A percentile compares a stretch with the other conserved stretches of the same genome.
These are phyloP conservation scores for Dolichotis patagonum DNA, from an alignment of 2,113 vertebrate genomes.

Conservation along the genomic window DNA sequence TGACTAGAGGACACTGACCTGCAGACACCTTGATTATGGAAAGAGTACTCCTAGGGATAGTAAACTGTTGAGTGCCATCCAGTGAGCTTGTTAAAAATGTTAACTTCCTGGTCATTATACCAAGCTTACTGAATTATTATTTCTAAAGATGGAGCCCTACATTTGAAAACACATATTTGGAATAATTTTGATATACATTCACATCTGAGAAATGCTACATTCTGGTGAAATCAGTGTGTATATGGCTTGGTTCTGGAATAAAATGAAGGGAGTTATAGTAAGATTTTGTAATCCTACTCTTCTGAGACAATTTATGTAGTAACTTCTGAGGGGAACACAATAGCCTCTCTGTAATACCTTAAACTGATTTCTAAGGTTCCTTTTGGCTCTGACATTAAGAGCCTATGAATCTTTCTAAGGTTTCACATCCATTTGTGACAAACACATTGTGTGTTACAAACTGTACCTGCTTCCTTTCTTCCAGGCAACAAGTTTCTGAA, in stretches of 20 bases:
- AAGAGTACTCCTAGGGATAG: neutral
- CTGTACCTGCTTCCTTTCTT: slow-evolving; percentile 51
- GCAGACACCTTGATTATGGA: slow-evolving; percentile 43
- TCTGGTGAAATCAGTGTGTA: slow-evolving; percentile 52
- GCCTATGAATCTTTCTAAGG: neutral
- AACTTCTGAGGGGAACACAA: slow-evolving; percentile 55
- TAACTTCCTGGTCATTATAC: neutral
- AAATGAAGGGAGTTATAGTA: slow-evolving; percentile 40
- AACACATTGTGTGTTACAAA: slow-evolving; percentile 23
- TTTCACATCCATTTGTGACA: slow-evolving; percentile 40
- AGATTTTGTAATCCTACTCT: slow-evolving; percentile 62
- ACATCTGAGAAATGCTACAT: neutral
- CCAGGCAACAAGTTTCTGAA: slow-evolving; percentile 37
- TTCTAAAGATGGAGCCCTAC: neutral
- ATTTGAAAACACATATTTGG: slow-evolving; percentile 40
- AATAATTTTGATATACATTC: slow-evolving; percentile 5
- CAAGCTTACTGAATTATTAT: neutral
- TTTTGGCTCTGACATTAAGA: neutral
- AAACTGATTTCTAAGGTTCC: slow-evolving; percentile 47
- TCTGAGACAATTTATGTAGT: slow-evolving; percentile 62
- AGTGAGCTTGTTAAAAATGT: slow-evolving; percentile 32
- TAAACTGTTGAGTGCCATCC: neutral
- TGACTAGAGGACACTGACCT: neutral
- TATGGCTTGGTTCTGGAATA: slow-evolving; percentile 48
- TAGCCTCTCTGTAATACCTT: slow-evolving; percentile 53